Percentiles rank a stretch among this genome's conserved stretches.
These are phyloP conservation scores for Nycticryphes semicollaris DNA, from an alignment of 2,113 vertebrate species.

Conservation along the genomic window DNA sequence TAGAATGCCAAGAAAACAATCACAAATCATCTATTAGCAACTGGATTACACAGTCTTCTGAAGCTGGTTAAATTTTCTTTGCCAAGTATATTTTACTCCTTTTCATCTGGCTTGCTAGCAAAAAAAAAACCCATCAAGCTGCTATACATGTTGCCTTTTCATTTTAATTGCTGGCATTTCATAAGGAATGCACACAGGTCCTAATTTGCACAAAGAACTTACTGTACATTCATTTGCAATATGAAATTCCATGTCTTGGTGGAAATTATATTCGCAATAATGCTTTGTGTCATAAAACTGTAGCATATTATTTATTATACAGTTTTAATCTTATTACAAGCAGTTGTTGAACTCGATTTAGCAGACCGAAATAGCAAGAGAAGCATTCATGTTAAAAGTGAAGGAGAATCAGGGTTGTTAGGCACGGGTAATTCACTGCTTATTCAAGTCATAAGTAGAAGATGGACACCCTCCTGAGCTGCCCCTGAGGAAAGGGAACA, in stretches of 20 bases:
- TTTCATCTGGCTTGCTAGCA: not conserved
- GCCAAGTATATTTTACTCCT: not conserved
- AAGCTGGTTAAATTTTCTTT: conserved; percentile 22
- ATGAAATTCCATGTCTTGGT: conserved; percentile 25
- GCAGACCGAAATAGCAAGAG: not conserved
- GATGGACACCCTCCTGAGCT: not conserved
- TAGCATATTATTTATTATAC: conserved; percentile 14
- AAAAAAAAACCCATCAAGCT: not conserved
- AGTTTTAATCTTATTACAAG: conserved; percentile 7
- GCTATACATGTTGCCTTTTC: not conserved
- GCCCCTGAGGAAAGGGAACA: not conserved
- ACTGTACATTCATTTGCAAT: not conserved
- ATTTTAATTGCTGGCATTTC: conserved; percentile 34
- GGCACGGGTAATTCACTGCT: not conserved
- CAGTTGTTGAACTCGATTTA: not conserved
- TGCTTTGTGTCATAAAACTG: conserved; percentile 5
- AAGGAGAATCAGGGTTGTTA: not conserved
- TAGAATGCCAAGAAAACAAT: conserved; percentile 18
- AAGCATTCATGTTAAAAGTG: not conserved
- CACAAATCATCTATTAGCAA: not conserved
- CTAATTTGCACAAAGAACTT: conserved; percentile 10
- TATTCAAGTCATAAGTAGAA: not conserved
- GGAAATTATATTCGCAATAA: conserved; percentile 21
- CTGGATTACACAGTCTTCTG: not conserved
- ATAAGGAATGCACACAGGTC: not conserved